These are phyloP conservation scores for Holothuria glaberrima DNA, from an alignment of 35 echinoderm and acorn worm species.

Conservation along the genomic window DNA sequence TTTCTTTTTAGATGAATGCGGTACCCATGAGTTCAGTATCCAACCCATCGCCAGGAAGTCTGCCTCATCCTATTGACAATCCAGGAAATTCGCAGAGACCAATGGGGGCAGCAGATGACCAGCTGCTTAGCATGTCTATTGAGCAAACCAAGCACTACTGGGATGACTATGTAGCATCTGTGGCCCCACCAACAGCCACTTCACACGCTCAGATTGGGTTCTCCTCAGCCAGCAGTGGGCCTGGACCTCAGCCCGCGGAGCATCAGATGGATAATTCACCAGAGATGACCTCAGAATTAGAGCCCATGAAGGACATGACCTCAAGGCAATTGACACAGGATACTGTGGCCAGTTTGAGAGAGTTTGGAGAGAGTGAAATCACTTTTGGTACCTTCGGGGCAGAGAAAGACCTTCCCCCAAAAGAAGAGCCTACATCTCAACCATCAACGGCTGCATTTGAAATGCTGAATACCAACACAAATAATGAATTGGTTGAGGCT, in stretches of 20 bases:
- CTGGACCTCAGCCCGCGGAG: slow-evolving; percentile 2
- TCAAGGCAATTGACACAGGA: not conserved
- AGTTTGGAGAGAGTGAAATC: slow-evolving; percentile 9
- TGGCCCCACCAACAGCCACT: not conserved
- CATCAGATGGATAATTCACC: slow-evolving; percentile 6
- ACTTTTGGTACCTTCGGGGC: slow-evolving; percentile 58
- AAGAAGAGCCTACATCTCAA: not conserved
- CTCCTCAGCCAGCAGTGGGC: not conserved
- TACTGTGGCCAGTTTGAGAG: slow-evolving; percentile 7
- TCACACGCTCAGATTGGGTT: slow-evolving; percentile 16
- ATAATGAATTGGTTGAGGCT: slow-evolving; percentile 37
- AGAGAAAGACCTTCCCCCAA: slow-evolving; percentile 30
- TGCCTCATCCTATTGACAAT: slow-evolving; percentile 37
- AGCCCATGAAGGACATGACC: slow-evolving; percentile 20
- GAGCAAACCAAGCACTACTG: slow-evolving; percentile 50
- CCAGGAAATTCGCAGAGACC: not conserved
- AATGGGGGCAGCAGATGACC: slow-evolving; percentile 32
- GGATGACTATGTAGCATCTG: slow-evolving; percentile 4
- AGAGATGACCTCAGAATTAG: slow-evolving; percentile 37
- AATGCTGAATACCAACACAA: slow-evolving; percentile 13
- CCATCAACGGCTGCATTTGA: slow-evolving; percentile 28
- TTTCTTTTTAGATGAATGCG: slow-evolving; percentile 4
- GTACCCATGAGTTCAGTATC: slow-evolving; percentile 15
- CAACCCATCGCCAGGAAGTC: slow-evolving; percentile 3
- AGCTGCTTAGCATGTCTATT: slow-evolving; percentile 38